phyloP scores from a whole-genome alignment of 2,113 vertebrate genomes.

The Indicator maculatus region DNA sequence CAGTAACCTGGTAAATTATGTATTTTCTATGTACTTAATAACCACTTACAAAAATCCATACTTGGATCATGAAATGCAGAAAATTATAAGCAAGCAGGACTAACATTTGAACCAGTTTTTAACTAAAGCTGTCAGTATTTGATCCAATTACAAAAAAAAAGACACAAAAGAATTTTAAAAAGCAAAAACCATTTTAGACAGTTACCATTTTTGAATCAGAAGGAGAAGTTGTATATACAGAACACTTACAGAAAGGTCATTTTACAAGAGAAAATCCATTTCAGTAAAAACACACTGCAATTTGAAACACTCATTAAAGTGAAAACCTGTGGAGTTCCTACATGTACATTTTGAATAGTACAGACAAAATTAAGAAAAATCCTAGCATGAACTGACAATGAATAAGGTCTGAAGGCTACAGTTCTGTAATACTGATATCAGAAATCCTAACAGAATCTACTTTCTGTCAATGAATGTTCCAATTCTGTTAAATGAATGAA shows the following conservation, averaged over 20 bases:
- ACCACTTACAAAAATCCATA: neutral
- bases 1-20: neutral
- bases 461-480: neutral
- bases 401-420: neutral
- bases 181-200: neutral
- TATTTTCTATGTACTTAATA: neutral
- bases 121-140: neutral
- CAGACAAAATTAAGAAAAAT: neutral
- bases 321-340: neutral
- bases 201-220: neutral
- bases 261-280: neutral
- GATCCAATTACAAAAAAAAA: neutral
- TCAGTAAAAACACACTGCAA: neutral
- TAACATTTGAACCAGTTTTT: neutral
- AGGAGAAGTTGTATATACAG: neutral
- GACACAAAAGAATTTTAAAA: too few relatives aligned
- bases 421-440: neutral
- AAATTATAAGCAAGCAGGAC: neutral
- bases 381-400: neutral
- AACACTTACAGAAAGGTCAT: neutral
- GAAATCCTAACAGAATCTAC: neutral
- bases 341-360: neutral
- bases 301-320: neutral
- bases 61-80: neutral
- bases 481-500: neutral